phyloP scores from a whole-genome alignment of 1,140 invertebrate species.

The Cryptotermes secundus region DNA sequence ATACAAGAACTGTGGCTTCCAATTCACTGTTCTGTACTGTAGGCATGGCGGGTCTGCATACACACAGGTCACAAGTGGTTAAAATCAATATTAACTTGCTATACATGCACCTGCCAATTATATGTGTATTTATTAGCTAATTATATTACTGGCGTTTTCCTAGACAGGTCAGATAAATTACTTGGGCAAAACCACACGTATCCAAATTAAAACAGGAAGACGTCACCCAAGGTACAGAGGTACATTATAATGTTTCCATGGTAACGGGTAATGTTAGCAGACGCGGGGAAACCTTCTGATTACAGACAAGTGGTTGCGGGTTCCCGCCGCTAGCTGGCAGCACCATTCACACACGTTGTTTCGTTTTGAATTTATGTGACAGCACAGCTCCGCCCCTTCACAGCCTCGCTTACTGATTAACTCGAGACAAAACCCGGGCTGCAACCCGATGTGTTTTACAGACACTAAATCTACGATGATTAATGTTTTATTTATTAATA shows the following conservation, averaged over 20 bases:
- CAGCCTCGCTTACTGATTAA: not conserved
- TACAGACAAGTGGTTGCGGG: not conserved
- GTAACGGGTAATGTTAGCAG: not conserved
- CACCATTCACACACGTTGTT: not conserved
- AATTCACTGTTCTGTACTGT: no score
- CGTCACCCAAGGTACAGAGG: not conserved
- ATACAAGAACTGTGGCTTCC: no score
- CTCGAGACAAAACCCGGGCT: not conserved
- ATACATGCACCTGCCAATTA: not conserved
- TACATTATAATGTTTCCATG: not conserved
- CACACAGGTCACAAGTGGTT: no score
- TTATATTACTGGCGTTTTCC: not conserved
- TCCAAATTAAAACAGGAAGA: not conserved
- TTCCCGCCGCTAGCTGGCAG: not conserved
- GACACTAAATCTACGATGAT: not conserved
- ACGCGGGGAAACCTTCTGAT: not conserved
- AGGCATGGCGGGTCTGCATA: no score
- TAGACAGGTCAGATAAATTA: not conserved
- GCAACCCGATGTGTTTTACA: not conserved
- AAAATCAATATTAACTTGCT: no score
- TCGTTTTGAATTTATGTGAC: constrained; percentile 10
- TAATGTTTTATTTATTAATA: constrained; percentile 15
- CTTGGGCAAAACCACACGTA: not conserved
- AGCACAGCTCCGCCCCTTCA: not conserved
- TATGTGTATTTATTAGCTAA: not conserved